Evolutionary conservation across 1,140 invertebrate species (phyloP), one percentile per base, ranked within the genome.

Genomic region (Diprion similis): DNA sequence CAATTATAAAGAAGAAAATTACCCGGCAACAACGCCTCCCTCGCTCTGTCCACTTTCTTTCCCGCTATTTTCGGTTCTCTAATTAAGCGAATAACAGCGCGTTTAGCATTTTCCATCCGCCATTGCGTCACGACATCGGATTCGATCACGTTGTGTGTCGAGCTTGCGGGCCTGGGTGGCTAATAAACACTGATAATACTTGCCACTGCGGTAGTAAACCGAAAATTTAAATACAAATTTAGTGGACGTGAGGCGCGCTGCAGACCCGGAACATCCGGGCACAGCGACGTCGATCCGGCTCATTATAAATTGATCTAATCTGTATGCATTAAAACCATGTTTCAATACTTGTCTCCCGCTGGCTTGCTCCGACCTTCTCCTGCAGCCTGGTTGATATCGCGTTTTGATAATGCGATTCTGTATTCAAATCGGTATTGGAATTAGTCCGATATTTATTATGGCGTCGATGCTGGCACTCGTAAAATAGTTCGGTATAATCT

Each of bases 251-350:
- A 1, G 24, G 24, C 2, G 24, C 24, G 24, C 24, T 37, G 24
- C 24, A 37, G 24, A 37, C 24, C 24, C 51, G 51, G 9, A 59
- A 13, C 9, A 59, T 59, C 9, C 51, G 51, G 11, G 51, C 51
- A 6, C 24, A 37, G 72, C 46, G 1, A 17, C 19, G 59, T 11
- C 76, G 81, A 86, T 82, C 82, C 82, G 84, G 84, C 82, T 87
- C 85, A 87, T 86, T 86, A 85, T 86, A 86, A 86, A 87, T 86
- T 87, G 81, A 87, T 87, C 83, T 85, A 86, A 86, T 87, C 85
- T 86, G 82, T 86, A 85, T 86, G 84, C 84, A 86, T 86, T 87
- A 86, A 86, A 85, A 86, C 82, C 83, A 78, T 81, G 83, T 86
- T 81, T 79, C 83, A 81, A 83, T 82, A 82, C 77, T 79, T 78